phyloP scores from a whole-genome alignment of 2,888 invertebrate genomes.

The Amblyjoppa fuscipennis region DNA sequence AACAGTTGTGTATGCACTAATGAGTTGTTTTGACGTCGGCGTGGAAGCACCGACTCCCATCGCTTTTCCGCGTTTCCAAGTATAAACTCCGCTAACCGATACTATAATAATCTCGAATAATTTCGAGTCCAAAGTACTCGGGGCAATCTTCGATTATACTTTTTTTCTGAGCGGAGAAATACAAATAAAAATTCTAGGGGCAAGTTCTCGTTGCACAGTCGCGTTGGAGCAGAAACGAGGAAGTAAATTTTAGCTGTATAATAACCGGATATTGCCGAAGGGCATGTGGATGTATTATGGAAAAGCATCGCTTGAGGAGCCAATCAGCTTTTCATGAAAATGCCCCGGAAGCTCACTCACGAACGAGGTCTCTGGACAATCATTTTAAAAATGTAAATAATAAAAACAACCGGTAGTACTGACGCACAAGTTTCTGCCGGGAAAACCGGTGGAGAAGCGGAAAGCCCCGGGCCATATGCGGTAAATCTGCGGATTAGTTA shows the following conservation, averaged over 20 bases:
- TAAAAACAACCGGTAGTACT: constrained; percentile 37
- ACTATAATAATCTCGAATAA: neutral
- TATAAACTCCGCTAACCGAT: constrained; percentile 34
- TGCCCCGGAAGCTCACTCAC: constrained; percentile 33
- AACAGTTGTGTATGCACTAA: constrained; percentile 42
- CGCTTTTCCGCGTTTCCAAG: constrained; percentile 33
- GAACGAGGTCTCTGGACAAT: constrained; percentile 46
- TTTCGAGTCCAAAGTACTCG: neutral
- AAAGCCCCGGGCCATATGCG: constrained; percentile 36
- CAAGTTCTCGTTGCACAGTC: neutral
- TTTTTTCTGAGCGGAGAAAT: neutral
- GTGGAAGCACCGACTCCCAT: constrained; percentile 4
- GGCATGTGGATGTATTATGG: neutral
- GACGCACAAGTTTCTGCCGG: neutral
- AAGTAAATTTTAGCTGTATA: neutral
- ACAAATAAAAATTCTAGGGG: neutral
- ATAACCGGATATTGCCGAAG: neutral
- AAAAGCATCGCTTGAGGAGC: constrained; percentile 16
- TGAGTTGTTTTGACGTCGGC: constrained; percentile 57
- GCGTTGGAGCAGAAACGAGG: neutral
- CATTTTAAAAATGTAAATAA: neutral
- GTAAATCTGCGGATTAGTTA: constrained; percentile 33
- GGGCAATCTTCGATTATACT: neutral
- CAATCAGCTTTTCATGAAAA: constrained; percentile 40
- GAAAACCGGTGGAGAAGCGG: constrained; percentile 33